phyloP scores from a whole-genome alignment of 2,888 invertebrate species.

The Agrotis ipsilon region DNA sequence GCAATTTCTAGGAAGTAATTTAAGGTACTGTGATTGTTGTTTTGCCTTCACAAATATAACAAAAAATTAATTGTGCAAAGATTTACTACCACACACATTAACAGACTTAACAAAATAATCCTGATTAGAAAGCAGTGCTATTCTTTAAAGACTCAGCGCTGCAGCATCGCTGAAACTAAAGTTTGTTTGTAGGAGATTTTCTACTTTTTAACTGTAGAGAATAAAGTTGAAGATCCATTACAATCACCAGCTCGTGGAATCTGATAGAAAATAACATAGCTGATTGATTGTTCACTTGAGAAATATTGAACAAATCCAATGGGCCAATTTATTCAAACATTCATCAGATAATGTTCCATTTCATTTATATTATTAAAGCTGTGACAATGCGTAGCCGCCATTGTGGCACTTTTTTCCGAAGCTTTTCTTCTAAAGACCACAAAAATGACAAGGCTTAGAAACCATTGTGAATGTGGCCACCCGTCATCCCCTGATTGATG shows the following conservation, averaged over 20 bases:
- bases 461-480: slow-evolving; percentile 72
- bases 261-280: too few relatives aligned
- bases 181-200: too few relatives aligned
- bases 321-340: not conserved
- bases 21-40: not conserved
- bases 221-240: too few relatives aligned
- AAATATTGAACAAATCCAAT: slow-evolving; percentile 4
- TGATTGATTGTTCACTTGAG: not conserved
- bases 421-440: slow-evolving; percentile 60
- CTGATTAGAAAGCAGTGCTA: too few relatives aligned
- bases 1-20: not conserved
- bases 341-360: slow-evolving; percentile 21
- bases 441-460: slow-evolving; percentile 73
- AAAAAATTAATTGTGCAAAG: too few relatives aligned
- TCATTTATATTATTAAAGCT: slow-evolving; percentile 37
- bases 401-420: slow-evolving; percentile 54
- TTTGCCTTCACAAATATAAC: too few relatives aligned
- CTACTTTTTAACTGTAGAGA: too few relatives aligned
- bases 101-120: too few relatives aligned
- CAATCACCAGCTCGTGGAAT: too few relatives aligned
- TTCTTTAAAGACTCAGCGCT: too few relatives aligned
- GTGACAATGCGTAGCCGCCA: slow-evolving; percentile 48
- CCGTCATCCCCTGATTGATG: slow-evolving; percentile 80
- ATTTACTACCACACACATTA: too few relatives aligned
- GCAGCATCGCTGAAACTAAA: too few relatives aligned